These are phyloP conservation scores for Siphlonurus alternatus DNA, from an alignment of 2,888 invertebrate genomes.

Conservation along the genomic window DNA sequence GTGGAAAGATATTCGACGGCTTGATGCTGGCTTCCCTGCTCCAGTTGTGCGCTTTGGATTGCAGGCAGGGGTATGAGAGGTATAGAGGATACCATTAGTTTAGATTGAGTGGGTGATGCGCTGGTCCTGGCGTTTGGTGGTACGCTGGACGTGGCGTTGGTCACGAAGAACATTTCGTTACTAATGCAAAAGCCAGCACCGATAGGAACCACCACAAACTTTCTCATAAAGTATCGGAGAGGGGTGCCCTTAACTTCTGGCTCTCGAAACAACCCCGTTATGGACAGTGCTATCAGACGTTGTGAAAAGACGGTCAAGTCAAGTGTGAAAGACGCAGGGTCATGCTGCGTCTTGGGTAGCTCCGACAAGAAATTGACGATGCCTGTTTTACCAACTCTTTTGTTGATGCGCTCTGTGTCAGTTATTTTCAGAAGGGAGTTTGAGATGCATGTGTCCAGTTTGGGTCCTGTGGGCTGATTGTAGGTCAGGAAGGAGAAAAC, in stretches of 20 bases:
- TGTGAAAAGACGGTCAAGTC: conserved; percentile 67
- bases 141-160: conserved; percentile 46
- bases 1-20: conserved; percentile 53
- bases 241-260: conserved; percentile 23
- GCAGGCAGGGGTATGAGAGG: conserved; percentile 11
- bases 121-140: conserved; percentile 18
- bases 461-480: conserved; percentile 19
- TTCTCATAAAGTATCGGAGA: conserved; percentile 53
- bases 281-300: conserved; percentile 57
- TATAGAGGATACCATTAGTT: conserved; percentile 16
- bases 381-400: conserved; percentile 54
- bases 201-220: conserved; percentile 62
- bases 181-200: conserved; percentile 67
- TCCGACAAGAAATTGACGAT: conserved; percentile 69
- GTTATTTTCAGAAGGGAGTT: conserved; percentile 43
- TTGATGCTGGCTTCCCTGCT: conserved; percentile 37
- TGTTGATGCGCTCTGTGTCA: conserved; percentile 42
- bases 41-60: conserved; percentile 16
- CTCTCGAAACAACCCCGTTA: conserved; percentile 79
- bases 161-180: conserved; percentile 66
- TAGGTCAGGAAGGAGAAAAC: conserved; percentile 44
- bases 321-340: conserved; percentile 71
- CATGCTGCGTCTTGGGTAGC: conserved; percentile 74
- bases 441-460: conserved; percentile 38
- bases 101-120: conserved; percentile 39